Evolutionary conservation across 2,113 vertebrate genomes (phyloP), one percentile per base, ranked within the genome.

Genomic region (Chionomys nivalis): DNA sequence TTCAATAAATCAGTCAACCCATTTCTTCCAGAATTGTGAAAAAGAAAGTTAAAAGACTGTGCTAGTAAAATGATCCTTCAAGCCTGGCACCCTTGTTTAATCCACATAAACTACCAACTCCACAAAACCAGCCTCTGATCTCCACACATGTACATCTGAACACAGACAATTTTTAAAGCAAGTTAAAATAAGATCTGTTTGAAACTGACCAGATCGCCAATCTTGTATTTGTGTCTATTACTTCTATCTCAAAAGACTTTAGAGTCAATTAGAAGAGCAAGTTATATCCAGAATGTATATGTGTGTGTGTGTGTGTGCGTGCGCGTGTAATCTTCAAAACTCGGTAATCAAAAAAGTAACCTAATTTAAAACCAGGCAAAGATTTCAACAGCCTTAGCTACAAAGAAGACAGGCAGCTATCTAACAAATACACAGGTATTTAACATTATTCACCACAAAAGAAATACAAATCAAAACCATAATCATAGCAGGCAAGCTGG

Each of bases 401-500:
- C 66, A 85, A 93, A 94, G 19, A 63, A 72, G 12, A 61, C 44
- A 85, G 24, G 70, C 1, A 17, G 90, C 49, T 82, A 23, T 85
- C n/a, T 61, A 44, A 86, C 65, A 75, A 89, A 73, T 9, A 86
- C 39, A 92, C 8, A 89, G 33, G 81, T 72, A 36, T 47, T 89
- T 49, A 65, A 14, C 24, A 75, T 81, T 66, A 85, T 90, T 72
- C 68, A 12, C 65, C 44, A 94, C 61, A 13, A 87, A 31, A 70
- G 28, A 96, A 96, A 93, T 78, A 12, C 10, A 92, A 90, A 94
- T 76, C 65, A 79, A 91, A 95, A 96, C 58, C 72, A 96, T 16
- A 85, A 24, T 47, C 26, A 89, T 24, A 73, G 68, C 31, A 19
- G 47, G 7, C n/a, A 88, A 58, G 12, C 58, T 28, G 49, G 87